These are phyloP conservation scores for Leptodirus hochenwartii DNA, from an alignment of 2,888 invertebrate genomes.

Conservation along the genomic window DNA sequence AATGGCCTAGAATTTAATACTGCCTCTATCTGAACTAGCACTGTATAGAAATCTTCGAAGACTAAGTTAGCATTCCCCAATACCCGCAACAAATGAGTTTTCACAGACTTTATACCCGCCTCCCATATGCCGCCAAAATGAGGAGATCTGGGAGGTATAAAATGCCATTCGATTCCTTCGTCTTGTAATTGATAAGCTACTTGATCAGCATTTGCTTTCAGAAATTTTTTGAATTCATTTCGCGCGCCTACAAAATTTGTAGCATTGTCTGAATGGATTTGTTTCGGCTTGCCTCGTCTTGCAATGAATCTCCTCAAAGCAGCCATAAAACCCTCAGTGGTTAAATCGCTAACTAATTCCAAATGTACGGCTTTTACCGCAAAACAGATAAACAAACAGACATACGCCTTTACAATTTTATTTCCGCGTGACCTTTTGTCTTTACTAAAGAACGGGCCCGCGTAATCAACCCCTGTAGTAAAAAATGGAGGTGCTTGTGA, in stretches of 20 bases:
- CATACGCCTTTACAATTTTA: no score
- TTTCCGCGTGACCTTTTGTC: no score
- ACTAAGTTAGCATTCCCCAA: constrained; percentile 8
- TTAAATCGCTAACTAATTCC: constrained; percentile 6
- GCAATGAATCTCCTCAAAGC: constrained; percentile 1
- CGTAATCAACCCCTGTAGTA: no score
- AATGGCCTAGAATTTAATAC: constrained; percentile 13
- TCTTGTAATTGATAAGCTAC: constrained; percentile 1
- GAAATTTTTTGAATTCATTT: constrained; percentile 6
- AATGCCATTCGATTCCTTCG: constrained; percentile 14
- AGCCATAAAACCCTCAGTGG: constrained; percentile 6
- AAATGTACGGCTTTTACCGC: constrained; percentile 8
- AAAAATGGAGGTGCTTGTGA: no score
- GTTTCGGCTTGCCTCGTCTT: constrained; percentile 1
- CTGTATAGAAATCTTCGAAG: constrained; percentile 11
- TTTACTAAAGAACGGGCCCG: no score
- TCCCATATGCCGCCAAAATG: constrained; percentile 15
- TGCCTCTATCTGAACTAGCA: constrained; percentile 13
- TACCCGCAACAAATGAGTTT: constrained; percentile 6
- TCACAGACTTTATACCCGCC: constrained; percentile 9
- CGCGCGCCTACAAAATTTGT: constrained; percentile 6
- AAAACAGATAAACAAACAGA: no score
- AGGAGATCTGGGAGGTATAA: constrained; percentile 13
- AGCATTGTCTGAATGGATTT: constrained; percentile 5
- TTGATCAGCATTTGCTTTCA: no score